A percentile compares a stretch with the other conserved stretches of the same genome.
These are phyloP conservation scores for human DNA, from an alignment of 2,113 vertebrate genomes.

Conservation along the genomic window DNA sequence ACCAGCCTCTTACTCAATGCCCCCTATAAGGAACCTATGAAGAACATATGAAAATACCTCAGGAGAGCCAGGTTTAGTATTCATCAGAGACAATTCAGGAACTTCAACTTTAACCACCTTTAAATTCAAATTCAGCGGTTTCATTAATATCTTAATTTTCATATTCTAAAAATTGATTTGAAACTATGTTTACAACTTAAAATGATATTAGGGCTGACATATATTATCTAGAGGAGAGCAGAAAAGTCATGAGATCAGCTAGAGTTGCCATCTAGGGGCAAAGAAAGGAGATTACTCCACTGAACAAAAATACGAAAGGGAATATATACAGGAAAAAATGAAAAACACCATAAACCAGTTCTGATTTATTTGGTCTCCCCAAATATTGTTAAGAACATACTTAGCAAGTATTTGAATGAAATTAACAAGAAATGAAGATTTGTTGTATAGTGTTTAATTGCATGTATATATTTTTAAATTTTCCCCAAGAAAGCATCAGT, in stretches of 20 bases:
- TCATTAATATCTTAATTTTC: neutral
- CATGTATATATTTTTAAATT: neutral
- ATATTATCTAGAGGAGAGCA: neutral
- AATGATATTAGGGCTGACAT: neutral
- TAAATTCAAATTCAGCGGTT: neutral
- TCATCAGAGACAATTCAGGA: neutral
- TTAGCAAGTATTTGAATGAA: neutral
- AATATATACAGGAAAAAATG: neutral
- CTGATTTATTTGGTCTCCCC: neutral
- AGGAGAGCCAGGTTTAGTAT: neutral
- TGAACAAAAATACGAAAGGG: neutral
- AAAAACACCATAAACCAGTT: neutral
- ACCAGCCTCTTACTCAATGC: neutral
- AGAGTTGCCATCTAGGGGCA: neutral
- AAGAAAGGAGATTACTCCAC: neutral
- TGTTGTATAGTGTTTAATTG: neutral
- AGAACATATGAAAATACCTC: neutral
- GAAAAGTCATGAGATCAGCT: neutral
- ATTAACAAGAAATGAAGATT: neutral
- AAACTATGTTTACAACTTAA: neutral
- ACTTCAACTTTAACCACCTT: neutral
- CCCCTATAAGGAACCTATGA: accelerated
- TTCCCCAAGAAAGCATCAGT: neutral
- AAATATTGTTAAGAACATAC: neutral
- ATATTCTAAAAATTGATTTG: neutral